Conservation (phyloP, 37 sponge, comb jelly and placozoan genomes). For the Oopsacas minuta region DNA sequence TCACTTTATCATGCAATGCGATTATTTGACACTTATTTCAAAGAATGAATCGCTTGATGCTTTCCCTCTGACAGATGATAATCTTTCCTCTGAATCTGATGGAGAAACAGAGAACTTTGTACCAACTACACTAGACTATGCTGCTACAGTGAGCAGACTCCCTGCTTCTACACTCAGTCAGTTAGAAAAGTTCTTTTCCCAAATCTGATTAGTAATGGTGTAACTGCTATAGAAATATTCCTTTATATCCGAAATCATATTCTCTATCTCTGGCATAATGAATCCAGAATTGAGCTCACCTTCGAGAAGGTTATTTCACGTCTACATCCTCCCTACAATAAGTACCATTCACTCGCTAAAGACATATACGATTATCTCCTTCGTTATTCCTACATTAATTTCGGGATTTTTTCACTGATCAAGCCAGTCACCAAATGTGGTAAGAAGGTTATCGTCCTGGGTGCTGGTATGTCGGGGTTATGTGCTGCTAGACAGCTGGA, state of each 20-base stretch:
- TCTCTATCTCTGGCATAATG: constrained; percentile 24
- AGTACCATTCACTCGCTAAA: not conserved
- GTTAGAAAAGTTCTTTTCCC: constrained; percentile 72
- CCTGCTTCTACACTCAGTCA: constrained; percentile 68
- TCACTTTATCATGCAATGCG: not conserved
- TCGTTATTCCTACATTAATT: constrained; percentile 88
- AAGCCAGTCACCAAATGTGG: constrained; percentile 25
- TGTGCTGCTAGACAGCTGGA: constrained; percentile 86
- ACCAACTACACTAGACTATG: constrained; percentile 45
- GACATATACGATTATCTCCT: constrained; percentile 63
- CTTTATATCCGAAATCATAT: constrained; percentile 83
- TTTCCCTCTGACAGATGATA: constrained; percentile 44
- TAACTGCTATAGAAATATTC: constrained; percentile 55
- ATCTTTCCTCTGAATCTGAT: constrained; percentile 59
- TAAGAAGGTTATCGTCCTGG: constrained; percentile 76
- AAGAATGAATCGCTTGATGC: not conserved
- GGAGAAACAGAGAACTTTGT: constrained; percentile 44
- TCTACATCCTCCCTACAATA: constrained; percentile 15
- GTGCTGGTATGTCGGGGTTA: constrained; percentile 86
- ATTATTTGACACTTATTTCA: not conserved
- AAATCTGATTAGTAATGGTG: constrained; percentile 51
- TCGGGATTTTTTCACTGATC: constrained; percentile 57
- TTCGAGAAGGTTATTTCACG: not conserved
- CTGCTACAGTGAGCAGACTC: constrained; percentile 79
- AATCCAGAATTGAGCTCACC: not conserved